A percentile compares a stretch with the other conserved stretches of the same genome.
Evolutionary conservation across 1,140 invertebrate genomes (phyloP).

Genomic region (Leptonema lineaticorne): DNA sequence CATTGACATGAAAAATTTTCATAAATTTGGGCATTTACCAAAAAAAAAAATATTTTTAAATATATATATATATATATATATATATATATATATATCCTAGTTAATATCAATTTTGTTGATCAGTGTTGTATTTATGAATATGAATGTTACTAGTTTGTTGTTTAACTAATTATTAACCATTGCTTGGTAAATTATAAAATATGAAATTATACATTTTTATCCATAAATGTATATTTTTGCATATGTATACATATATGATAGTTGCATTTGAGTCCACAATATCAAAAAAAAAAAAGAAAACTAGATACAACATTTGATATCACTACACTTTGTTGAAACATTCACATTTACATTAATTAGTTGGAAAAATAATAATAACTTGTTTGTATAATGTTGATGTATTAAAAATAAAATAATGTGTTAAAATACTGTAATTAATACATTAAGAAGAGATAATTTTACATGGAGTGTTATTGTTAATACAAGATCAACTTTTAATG

Average conservation of each 20-base stretch:
- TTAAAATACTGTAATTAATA: slow-evolving; percentile 34
- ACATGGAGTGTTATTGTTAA: slow-evolving; percentile 30
- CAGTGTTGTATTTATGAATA: too few species aligned
- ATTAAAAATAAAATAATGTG: slow-evolving; percentile 30
- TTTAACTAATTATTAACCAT: too few species aligned
- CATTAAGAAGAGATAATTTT: slow-evolving; percentile 29
- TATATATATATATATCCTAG: too few species aligned
- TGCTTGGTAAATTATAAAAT: too few species aligned
- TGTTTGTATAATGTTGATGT: slow-evolving; percentile 37
- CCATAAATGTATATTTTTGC: too few species aligned
- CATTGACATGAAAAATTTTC: too few species aligned
- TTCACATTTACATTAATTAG: slow-evolving; percentile 34
- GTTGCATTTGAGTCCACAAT: background rate
- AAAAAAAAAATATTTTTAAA: too few species aligned
- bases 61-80: too few species aligned
- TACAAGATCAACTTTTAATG: slow-evolving; percentile 14
- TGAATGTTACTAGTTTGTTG: too few species aligned
- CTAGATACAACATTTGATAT: slow-evolving; percentile 20
- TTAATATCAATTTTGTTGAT: too few species aligned
- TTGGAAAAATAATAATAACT: slow-evolving; percentile 27
- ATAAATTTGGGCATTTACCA: too few species aligned
- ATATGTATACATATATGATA: background rate
- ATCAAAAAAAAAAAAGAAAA: background rate
- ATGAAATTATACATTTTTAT: too few species aligned
- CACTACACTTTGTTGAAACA: slow-evolving; percentile 32